phyloP scores from a whole-genome alignment of 2,888 invertebrate genomes.

The Imbricaverruca yamaguchii region DNA sequence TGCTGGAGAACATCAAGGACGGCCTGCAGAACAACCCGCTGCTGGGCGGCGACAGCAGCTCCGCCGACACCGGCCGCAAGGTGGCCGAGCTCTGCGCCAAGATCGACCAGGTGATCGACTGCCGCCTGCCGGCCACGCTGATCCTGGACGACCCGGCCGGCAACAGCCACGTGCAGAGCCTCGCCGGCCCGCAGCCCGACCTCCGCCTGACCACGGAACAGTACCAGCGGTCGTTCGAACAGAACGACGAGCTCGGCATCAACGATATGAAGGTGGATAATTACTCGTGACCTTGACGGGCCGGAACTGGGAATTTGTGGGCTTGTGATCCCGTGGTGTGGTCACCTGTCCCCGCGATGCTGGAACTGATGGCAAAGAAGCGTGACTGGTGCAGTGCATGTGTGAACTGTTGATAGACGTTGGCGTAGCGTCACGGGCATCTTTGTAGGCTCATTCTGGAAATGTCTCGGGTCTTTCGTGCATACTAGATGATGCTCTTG shows the following conservation, averaged over 20 bases:
- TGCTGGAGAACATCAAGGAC: constrained; percentile 61
- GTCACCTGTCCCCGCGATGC: too few relatives aligned
- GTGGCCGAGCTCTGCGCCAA: constrained; percentile 57
- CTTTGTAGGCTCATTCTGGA: too few relatives aligned
- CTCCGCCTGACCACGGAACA: constrained; percentile 62
- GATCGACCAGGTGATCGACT: constrained; percentile 58
- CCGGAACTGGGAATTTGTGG: too few relatives aligned
- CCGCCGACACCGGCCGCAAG: constrained; percentile 47
- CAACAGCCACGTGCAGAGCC: constrained; percentile 87
- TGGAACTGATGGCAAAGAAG: too few relatives aligned
- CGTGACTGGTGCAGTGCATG: too few relatives aligned
- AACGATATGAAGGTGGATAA: constrained; percentile 93
- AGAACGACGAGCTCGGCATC: constrained; percentile 90
- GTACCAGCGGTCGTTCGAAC: constrained; percentile 77
- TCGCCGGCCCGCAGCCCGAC: constrained; percentile 57
- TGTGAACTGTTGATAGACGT: too few relatives aligned
- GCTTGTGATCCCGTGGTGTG: too few relatives aligned
- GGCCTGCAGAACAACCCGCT: constrained; percentile 53
- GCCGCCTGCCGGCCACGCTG: constrained; percentile 59
- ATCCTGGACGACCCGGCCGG: constrained; percentile 94
- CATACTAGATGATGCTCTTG: too few relatives aligned
- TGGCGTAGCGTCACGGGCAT: too few relatives aligned
- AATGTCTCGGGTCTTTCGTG: too few relatives aligned
- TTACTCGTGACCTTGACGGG: constrained; percentile 45
- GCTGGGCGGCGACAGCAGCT: constrained; percentile 61